Evolutionary conservation across 2,113 vertebrate species (phyloP).

Genomic region (Erythrocebus patas): DNA sequence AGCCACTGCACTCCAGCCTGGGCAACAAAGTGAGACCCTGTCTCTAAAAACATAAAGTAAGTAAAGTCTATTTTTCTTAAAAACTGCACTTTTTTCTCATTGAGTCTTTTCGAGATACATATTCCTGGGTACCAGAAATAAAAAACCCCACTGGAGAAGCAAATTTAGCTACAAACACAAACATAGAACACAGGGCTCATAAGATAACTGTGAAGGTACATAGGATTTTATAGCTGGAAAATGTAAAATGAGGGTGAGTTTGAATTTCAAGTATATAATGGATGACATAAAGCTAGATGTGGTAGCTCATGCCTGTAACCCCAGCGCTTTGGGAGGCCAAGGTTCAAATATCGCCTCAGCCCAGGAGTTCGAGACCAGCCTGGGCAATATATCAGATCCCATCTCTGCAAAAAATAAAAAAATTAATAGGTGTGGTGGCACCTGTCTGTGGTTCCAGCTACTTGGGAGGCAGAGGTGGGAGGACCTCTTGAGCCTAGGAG

Average conservation of each 20-base stretch:
- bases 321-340: too few relatives aligned
- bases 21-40: background rate
- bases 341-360: too few relatives aligned
- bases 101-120: background rate
- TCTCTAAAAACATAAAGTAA: background rate
- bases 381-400: too few relatives aligned
- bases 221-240: background rate
- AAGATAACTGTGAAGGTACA: background rate
- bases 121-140: background rate
- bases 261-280: background rate
- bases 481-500: too few relatives aligned
- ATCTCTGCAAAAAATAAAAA: too few relatives aligned
- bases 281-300: background rate
- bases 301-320: too few relatives aligned
- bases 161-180: background rate
- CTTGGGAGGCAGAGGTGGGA: too few relatives aligned
- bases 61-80: background rate
- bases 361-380: too few relatives aligned
- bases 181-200: background rate
- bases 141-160: background rate
- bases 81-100: background rate
- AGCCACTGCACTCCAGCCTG: background rate
- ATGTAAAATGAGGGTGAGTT: background rate
- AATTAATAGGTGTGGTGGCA: too few relatives aligned
- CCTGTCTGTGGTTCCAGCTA: too few relatives aligned